A percentile compares a stretch with the other conserved stretches of the same genome.
Evolutionary conservation across 2,113 vertebrate genomes (phyloP).

Genomic region (Neodon shergylaensis): DNA sequence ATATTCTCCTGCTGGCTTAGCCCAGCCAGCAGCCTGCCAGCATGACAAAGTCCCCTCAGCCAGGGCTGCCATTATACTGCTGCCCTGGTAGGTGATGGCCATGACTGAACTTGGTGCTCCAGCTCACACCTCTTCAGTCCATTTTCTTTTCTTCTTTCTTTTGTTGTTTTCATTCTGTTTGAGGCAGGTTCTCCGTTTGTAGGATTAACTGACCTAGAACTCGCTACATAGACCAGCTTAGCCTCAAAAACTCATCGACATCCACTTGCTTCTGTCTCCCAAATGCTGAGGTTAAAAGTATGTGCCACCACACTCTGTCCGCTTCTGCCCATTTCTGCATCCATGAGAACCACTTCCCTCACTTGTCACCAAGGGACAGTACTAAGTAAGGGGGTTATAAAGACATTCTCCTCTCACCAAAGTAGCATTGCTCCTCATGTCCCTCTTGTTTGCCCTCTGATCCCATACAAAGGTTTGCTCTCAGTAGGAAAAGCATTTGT

Average conservation of each 20-base stretch:
- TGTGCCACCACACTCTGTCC: neutral
- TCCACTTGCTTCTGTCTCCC: neutral
- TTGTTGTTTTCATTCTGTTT: neutral
- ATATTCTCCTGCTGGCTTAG: neutral
- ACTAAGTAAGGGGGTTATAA: neutral
- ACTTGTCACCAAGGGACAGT: neutral
- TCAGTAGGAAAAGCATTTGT: neutral
- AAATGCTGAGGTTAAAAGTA: neutral
- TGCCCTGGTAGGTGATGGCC: neutral
- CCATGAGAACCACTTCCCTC: neutral
- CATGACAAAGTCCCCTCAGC: neutral
- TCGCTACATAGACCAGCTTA: neutral
- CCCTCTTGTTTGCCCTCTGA: neutral
- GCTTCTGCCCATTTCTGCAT: neutral
- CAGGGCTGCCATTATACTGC: neutral
- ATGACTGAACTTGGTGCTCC: neutral
- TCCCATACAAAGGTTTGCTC: neutral
- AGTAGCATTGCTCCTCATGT: neutral
- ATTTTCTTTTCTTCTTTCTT: neutral
- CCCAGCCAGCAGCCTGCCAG: neutral
- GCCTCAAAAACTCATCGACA: neutral
- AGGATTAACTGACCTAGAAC: neutral
- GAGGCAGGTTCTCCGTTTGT: neutral
- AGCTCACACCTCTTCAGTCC: neutral
- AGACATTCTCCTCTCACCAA: neutral